Base-by-base conservation (phyloP, 1,140 invertebrate genomes). In the Bombus huntii region DNA sequence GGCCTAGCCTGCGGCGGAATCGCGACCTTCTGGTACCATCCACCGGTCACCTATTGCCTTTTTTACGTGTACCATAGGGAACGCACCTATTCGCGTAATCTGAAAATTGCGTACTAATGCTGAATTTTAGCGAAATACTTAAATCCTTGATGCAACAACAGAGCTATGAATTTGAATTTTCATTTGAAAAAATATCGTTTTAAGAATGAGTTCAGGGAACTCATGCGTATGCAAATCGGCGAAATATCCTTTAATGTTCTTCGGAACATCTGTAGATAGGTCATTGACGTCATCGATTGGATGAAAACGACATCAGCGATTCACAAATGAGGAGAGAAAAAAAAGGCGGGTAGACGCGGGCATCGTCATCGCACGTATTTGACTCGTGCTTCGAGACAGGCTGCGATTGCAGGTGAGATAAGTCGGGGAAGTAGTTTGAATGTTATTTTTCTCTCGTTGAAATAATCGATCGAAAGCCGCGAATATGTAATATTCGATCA, bases 1-100 rank as follows among this genome's bases (percentile, higher is more conserved):
- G 94, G 92, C 95, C 94, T 95, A 95, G 95, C 95, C 94, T 93
- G 87, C 76, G 92, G 94, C 93, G 72, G 82, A 90, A 91, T 91
- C 80, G 82, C 72, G 90, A 87, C 91, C 90, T 92, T 93, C 91
- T 86, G 71, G 83, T 89, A 86, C 86, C 91, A 91, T 90, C 90
- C 86, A 90, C 85, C 72, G 90, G 72, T 91, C 87, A 90, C 83
- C 89, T 85, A 75, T 83, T 81, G 71, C 79, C 81, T 81, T 83
- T 65, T 83, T 79, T 34, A 25, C n/a, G 22, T 42, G 22, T 42
- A 39, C 8, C 31, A 71, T 44, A 57, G 34, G 53, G 47, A 66
- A 77, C 37, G 47, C 28, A 37, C 37, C 65, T 68, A 28, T 37
- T n/a, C 37, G 72, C 53, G n/a, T 53, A 53, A 53, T 1, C 5